Base-by-base conservation (phyloP, 2,888 invertebrate species). In the Osmoderma eremita region DNA sequence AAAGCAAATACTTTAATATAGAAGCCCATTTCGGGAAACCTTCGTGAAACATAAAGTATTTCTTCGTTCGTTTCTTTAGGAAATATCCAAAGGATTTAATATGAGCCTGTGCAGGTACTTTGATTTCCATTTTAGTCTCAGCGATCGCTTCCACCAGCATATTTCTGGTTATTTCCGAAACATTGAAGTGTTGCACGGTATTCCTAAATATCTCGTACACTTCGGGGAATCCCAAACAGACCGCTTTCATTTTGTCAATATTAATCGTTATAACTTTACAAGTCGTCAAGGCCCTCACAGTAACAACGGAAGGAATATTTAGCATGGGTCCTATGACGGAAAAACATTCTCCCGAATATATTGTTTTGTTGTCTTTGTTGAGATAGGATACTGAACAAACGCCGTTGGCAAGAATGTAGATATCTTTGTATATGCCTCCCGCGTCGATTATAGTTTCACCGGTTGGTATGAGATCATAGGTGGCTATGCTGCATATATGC, bases 391-490 rank as follows among this genome's bases (percentile, higher is more conserved):
- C 12, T 0, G 41, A 41, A 61, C 75, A 76, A 49, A 67, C 70
- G 5, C 76, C 77, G n/a, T 69, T 63, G n/a, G 67, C 42, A n/a
- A 77, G 71, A 10, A 75, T 69, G 36, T 73, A 71, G 39, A 74
- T 73, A 61, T 74, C 73, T n/a, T 67, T 70, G 20, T 69, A 70
- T 4, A 72, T 63, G 42, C 74, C 70, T 10, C 76, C 75, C 4
- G 69, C 51, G 53, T 73, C 71, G 3, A 69, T 69, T 3, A 77
- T 63, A 1, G 73, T 67, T 63, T 76, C 73, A 49, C 63, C 64
- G 2, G 74, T 67, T 5, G 75, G 74, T 49, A 75, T 51, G 1
- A 70, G 50, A 5, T 64, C 58, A 10, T 65, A 45, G 5, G 64
- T 61, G 3, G 71, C 67, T 36, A 65, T 62, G 5, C 48, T 42